phyloP scores from a whole-genome alignment of 2,888 invertebrate genomes.

The Baccha elongata region DNA sequence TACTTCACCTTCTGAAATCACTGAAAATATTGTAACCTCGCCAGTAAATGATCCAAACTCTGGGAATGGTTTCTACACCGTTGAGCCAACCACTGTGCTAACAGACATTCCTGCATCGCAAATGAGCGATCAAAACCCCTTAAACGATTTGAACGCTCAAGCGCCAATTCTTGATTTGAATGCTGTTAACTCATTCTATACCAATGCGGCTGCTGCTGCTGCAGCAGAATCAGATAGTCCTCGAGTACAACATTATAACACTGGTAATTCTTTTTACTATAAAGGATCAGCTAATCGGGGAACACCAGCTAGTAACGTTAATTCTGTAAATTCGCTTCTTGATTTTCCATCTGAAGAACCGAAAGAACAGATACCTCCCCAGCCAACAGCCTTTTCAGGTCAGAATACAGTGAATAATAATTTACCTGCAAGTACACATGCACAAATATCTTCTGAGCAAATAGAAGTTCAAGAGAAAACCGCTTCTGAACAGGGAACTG shows the following conservation, averaged over 20 bases:
- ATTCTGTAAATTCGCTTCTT: not conserved
- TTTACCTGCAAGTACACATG: too few species aligned
- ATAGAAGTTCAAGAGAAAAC: too few species aligned
- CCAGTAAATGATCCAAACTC: not conserved
- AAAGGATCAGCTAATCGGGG: not conserved
- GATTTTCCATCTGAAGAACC: not conserved
- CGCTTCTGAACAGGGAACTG: too few species aligned
- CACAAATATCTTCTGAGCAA: not conserved
- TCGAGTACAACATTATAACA: not conserved
- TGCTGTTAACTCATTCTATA: not conserved
- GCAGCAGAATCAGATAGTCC: too few species aligned
- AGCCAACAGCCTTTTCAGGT: not conserved
- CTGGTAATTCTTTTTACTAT: constrained; percentile 1
- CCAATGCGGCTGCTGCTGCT: not conserved
- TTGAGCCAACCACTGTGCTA: not conserved
- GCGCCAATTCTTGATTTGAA: not conserved
- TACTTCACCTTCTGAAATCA: not conserved
- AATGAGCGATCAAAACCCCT: too few species aligned
- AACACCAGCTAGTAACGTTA: not conserved
- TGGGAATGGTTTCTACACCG: not conserved
- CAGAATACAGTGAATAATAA: too few species aligned
- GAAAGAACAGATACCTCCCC: too few species aligned
- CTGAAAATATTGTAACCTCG: not conserved
- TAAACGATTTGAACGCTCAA: not conserved
- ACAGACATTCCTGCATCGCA: not conserved